phyloP scores from a whole-genome alignment of 92 coral and sea anemone genomes.

The Epizoanthus rinbou region DNA sequence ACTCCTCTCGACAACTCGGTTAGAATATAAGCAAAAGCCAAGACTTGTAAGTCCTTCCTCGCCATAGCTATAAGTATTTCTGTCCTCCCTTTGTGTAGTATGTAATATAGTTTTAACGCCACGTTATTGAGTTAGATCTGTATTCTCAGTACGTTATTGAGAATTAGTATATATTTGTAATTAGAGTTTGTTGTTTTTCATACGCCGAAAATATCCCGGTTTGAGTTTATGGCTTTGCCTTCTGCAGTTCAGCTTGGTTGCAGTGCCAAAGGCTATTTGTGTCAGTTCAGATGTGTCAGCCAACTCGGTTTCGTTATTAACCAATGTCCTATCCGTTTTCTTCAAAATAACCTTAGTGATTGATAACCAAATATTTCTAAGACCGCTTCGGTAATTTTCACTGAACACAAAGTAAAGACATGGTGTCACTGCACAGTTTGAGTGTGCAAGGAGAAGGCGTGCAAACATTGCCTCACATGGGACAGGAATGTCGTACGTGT shows the following conservation, averaged over 20 bases:
- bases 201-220: background rate
- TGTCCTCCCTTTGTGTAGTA: too few species aligned
- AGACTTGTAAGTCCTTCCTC: too few species aligned
- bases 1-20: too few species aligned
- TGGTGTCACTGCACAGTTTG: conserved; percentile 68
- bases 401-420: conserved; percentile 60
- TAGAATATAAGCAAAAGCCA: too few species aligned
- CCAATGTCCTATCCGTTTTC: background rate
- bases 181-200: background rate
- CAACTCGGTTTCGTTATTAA: background rate
- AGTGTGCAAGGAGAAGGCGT: conserved; percentile 60
- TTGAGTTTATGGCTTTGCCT: background rate
- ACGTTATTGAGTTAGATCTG: too few species aligned
- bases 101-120: too few species aligned
- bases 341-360: background rate
- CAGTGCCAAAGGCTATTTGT: background rate
- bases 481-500: conserved; percentile 38
- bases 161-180: too few species aligned
- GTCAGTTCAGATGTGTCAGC: conserved; percentile 13
- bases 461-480: conserved; percentile 63
- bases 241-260: background rate
- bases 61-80: too few species aligned
- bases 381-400: conserved; percentile 60
- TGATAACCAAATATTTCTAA: conserved; percentile 27
- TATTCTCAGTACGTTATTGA: too few species aligned